Evolutionary conservation across 2,113 vertebrate species (phyloP).

Genomic region (Rattus rattus): DNA sequence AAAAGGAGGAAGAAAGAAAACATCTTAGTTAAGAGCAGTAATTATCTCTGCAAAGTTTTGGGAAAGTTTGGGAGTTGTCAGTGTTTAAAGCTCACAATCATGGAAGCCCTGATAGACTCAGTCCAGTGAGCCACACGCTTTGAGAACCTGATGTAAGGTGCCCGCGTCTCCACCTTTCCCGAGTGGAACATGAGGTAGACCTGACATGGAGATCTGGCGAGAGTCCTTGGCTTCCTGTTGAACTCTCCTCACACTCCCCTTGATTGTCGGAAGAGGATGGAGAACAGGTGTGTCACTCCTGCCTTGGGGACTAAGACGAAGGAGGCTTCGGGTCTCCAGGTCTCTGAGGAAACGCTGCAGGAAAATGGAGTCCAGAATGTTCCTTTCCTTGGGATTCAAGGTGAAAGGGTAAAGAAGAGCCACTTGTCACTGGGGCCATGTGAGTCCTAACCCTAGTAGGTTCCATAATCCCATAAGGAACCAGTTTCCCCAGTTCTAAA

Average conservation of each 20-base stretch:
- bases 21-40: background rate
- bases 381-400: background rate
- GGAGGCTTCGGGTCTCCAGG: background rate
- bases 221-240: background rate
- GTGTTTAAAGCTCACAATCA: background rate
- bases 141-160: background rate
- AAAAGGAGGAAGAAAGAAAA: background rate
- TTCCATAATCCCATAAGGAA: background rate
- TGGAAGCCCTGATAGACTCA: background rate
- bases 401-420: background rate
- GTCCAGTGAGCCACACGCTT: background rate
- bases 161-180: background rate
- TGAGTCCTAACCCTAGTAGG: too few relatives aligned
- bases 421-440: background rate
- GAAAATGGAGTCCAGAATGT: background rate
- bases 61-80: background rate
- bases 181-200: background rate
- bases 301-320: background rate
- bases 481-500: rapidly evolving
- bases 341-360: background rate
- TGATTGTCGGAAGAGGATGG: background rate
- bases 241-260: background rate
- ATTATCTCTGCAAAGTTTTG: slow-evolving; percentile 12
- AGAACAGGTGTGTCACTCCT: background rate
- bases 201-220: too few relatives aligned